A percentile compares a stretch with the other conserved stretches of the same genome.
Evolutionary conservation across 2,797 vertebrate genomes (phyloP).

Genomic region (Sebastes vulpes): DNA sequence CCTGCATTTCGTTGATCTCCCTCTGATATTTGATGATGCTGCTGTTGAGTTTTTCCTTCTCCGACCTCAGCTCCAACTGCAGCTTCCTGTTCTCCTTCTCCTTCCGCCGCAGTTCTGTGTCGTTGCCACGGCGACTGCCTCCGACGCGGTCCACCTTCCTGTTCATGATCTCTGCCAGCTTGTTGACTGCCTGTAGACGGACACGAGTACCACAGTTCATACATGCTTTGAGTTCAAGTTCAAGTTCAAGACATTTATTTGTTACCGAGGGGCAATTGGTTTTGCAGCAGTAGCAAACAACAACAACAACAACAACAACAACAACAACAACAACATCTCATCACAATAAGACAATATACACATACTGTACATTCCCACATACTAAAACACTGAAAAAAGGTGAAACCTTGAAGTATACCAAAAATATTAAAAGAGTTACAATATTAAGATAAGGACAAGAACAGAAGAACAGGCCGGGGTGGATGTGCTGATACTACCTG

Average conservation of each 20-base stretch:
- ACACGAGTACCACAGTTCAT: neutral
- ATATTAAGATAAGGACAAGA: too few relatives aligned
- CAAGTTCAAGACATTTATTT: too few relatives aligned
- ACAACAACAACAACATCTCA: too few relatives aligned
- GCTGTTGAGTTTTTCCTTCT: slow-evolving; percentile 96
- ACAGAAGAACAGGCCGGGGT: too few relatives aligned
- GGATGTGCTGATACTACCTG: too few relatives aligned
- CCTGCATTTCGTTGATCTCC: slow-evolving; percentile 98
- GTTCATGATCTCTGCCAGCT: slow-evolving; percentile 99
- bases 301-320: too few relatives aligned
- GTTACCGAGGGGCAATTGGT: too few relatives aligned
- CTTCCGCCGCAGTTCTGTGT: slow-evolving; percentile 95
- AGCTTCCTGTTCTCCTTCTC: slow-evolving; percentile 99
- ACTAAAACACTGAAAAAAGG: too few relatives aligned
- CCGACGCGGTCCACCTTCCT: slow-evolving; percentile 90
- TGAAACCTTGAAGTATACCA: too few relatives aligned
- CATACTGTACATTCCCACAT: too few relatives aligned
- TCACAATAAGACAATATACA: too few relatives aligned
- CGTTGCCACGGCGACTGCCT: slow-evolving; percentile 94
- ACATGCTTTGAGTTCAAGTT: neutral
- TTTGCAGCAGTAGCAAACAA: too few relatives aligned
- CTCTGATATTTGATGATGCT: slow-evolving; percentile 98
- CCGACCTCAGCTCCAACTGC: slow-evolving; percentile 95
- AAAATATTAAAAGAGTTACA: accelerated
- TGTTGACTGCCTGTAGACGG: slow-evolving; percentile 93